These are phyloP conservation scores for Hemicordylus capensis DNA, from an alignment of 2,113 vertebrate genomes.

Conservation along the genomic window DNA sequence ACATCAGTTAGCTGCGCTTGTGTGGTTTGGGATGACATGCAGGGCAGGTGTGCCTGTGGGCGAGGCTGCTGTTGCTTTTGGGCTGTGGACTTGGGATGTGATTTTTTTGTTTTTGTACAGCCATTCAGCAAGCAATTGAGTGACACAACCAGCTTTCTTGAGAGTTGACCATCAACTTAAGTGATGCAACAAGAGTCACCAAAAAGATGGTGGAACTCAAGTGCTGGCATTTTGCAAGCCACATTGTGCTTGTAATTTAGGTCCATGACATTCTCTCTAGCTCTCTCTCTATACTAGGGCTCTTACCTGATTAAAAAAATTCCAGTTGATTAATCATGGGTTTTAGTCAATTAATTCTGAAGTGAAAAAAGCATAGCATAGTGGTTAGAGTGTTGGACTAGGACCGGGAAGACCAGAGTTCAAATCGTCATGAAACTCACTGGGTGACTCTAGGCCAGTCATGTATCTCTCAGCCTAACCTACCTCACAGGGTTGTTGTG, in stretches of 20 bases:
- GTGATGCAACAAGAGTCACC: background rate
- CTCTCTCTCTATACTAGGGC: background rate
- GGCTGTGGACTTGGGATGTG: constrained; percentile 36
- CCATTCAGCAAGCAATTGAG: background rate
- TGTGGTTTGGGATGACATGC: constrained; percentile 44
- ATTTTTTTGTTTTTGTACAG: constrained; percentile 55
- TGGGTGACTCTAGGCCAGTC: no score
- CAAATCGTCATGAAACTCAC: no score
- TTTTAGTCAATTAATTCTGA: no score
- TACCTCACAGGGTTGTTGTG: no score
- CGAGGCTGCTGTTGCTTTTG: constrained; percentile 27
- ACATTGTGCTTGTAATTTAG: background rate
- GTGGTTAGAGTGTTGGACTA: no score
- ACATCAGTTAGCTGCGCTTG: constrained; percentile 3
- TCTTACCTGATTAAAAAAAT: no score
- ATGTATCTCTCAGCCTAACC: no score
- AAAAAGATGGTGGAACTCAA: background rate
- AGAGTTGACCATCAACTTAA: constrained; percentile 9
- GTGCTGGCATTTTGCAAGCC: background rate
- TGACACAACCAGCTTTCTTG: background rate
- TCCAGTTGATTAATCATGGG: no score
- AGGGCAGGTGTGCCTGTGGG: constrained; percentile 52
- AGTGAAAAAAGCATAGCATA: no score
- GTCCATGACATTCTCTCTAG: background rate
- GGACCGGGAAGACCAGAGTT: no score